These are phyloP conservation scores for Herpetotheres cachinnans DNA, from an alignment of 2,113 vertebrate species.

Conservation along the genomic window DNA sequence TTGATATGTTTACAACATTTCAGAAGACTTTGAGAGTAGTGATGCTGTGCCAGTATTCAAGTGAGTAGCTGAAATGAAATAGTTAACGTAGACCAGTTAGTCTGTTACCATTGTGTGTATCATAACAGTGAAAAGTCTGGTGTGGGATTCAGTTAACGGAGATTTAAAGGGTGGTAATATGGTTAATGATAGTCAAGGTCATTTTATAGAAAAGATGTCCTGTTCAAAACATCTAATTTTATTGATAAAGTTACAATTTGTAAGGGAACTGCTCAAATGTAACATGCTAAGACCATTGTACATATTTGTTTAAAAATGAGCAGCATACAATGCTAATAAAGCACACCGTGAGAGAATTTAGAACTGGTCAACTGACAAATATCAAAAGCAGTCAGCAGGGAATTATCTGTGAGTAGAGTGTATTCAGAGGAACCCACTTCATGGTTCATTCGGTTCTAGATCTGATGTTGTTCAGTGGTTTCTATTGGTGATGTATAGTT, in stretches of 20 bases:
- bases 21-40: neutral
- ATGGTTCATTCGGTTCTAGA: neutral
- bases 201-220: neutral
- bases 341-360: neutral
- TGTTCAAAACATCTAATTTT: neutral
- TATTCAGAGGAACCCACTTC: neutral
- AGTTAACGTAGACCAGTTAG: neutral
- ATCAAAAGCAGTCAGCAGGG: neutral
- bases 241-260: neutral
- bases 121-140: neutral
- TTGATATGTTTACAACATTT: neutral
- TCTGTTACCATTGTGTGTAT: neutral
- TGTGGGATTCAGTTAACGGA: neutral
- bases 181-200: neutral
- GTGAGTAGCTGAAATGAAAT: neutral
- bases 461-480: neutral
- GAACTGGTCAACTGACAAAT: neutral
- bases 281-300: neutral
- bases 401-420: neutral
- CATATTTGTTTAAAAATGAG: neutral
- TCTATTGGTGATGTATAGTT: neutral
- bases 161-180: neutral
- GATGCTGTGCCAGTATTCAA: neutral
- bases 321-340: neutral
- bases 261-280: neutral